A percentile compares a stretch with the other conserved stretches of the same genome.
phyloP scores from a whole-genome alignment of 2,113 vertebrate species.

The Struthidea cinerea region DNA sequence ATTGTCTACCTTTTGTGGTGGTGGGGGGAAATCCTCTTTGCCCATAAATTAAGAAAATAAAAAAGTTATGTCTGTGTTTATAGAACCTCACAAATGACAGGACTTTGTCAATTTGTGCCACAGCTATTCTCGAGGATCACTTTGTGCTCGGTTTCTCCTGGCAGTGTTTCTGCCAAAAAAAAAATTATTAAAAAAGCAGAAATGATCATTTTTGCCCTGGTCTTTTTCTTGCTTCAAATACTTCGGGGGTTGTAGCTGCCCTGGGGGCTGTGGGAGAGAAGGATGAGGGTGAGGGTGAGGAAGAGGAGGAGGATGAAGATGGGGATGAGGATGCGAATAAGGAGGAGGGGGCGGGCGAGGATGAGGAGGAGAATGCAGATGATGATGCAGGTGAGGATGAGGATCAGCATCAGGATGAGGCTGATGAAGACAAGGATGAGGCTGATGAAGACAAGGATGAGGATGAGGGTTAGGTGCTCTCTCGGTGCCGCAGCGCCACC shows the following conservation, averaged over 20 bases:
- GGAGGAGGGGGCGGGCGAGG: too few species aligned
- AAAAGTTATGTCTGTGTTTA: neutral
- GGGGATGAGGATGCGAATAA: too few species aligned
- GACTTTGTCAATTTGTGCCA: neutral
- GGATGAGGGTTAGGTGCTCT: neutral
- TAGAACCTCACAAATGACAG: neutral
- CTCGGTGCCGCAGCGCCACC: slow-evolving; percentile 44
- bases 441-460: too few species aligned
- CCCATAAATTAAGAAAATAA: neutral
- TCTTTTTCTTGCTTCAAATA: neutral
- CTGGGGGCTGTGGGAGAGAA: fast-evolving
- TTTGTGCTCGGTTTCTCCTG: fast-evolving
- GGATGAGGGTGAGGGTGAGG: neutral
- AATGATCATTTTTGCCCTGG: fast-evolving
- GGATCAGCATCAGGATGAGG: fast-evolving
- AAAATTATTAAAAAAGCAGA: neutral
- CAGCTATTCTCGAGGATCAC: fast-evolving
- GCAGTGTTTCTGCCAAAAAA: neutral
- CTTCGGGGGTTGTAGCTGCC: fast-evolving
- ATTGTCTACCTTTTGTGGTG: fast-evolving
- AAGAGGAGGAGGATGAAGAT: fast-evolving
- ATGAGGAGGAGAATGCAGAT: too few species aligned
- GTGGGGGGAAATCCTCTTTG: neutral
- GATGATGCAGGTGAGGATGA: fast-evolving
- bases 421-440: fast-evolving